Conservation (phyloP, 1,140 invertebrate genomes). For the Diabrotica undecimpunctata region DNA sequence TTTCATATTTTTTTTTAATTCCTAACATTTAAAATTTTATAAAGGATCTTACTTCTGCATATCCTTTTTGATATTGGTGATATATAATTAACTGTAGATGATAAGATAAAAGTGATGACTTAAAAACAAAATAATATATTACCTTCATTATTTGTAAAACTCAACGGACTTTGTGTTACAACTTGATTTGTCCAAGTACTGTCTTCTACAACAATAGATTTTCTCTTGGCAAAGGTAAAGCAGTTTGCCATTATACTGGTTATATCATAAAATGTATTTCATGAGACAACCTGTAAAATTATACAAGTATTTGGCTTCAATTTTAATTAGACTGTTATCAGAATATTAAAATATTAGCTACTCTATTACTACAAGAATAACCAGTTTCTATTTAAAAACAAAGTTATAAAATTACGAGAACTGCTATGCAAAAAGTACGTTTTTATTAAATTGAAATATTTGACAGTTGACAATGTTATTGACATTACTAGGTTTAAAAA, state of each 20-base stretch:
- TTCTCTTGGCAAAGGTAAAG: background rate
- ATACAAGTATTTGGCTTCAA: background rate
- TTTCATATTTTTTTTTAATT: conserved; percentile 3
- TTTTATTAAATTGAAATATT: background rate
- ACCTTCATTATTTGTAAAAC: conserved; percentile 7
- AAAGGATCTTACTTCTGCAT: too few relatives aligned
- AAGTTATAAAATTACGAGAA: too few relatives aligned
- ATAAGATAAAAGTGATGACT: too few relatives aligned
- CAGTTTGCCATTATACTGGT: background rate
- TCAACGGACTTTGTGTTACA: background rate
- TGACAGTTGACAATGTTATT: background rate
- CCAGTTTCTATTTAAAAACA: too few relatives aligned
- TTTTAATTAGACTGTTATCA: too few relatives aligned
- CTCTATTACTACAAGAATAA: too few relatives aligned
- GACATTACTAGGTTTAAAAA: background rate
- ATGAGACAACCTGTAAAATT: background rate
- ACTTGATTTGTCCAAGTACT: conserved; percentile 4
- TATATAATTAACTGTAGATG: too few relatives aligned
- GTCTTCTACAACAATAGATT: background rate
- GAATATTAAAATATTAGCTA: too few relatives aligned
- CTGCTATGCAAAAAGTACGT: background rate
- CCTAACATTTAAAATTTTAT: too few relatives aligned
- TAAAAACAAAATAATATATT: background rate
- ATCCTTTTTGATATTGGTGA: too few relatives aligned
- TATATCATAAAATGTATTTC: background rate